phyloP scores from a whole-genome alignment of 2,797 vertebrate genomes.

The Sardinella longiceps region DNA sequence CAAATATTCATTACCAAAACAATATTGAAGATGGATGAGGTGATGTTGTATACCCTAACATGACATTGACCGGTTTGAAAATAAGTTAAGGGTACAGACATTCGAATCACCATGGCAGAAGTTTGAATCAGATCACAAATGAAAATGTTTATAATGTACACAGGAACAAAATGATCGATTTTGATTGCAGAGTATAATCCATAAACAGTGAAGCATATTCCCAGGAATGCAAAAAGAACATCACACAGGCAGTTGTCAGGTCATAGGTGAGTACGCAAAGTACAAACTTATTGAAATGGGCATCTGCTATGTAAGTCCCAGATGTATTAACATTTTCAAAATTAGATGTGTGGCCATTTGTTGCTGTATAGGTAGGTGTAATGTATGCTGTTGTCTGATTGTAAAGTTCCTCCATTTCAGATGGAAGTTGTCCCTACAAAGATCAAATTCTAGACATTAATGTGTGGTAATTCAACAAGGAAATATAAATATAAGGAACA shows the following conservation, averaged over 20 bases:
- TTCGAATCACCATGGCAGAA: background rate
- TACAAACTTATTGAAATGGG: too few relatives aligned
- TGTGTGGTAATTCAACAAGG: too few relatives aligned
- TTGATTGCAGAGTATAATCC: background rate
- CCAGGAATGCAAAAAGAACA: background rate
- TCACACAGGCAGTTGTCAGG: background rate
- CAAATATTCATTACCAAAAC: background rate
- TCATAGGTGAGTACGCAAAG: too few relatives aligned
- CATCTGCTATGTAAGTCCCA: too few relatives aligned
- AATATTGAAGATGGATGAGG: background rate
- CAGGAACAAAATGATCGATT: background rate
- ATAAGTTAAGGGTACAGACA: background rate
- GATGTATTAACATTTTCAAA: too few relatives aligned
- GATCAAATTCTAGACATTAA: background rate
- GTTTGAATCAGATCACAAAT: constrained; percentile 6
- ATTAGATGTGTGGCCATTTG: too few relatives aligned
- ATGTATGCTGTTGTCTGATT: background rate
- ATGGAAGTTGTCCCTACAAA: background rate
- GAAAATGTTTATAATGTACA: background rate
- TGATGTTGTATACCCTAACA: too few relatives aligned
- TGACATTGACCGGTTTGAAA: too few relatives aligned
- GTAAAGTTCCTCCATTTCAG: background rate
- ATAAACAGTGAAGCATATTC: background rate
- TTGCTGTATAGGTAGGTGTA: background rate
- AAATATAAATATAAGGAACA: too few relatives aligned